A percentile compares a stretch with the other conserved stretches of the same genome.
Conservation (phyloP, 2,797 vertebrate species). For the Paratrypauchen microcephalus region DNA sequence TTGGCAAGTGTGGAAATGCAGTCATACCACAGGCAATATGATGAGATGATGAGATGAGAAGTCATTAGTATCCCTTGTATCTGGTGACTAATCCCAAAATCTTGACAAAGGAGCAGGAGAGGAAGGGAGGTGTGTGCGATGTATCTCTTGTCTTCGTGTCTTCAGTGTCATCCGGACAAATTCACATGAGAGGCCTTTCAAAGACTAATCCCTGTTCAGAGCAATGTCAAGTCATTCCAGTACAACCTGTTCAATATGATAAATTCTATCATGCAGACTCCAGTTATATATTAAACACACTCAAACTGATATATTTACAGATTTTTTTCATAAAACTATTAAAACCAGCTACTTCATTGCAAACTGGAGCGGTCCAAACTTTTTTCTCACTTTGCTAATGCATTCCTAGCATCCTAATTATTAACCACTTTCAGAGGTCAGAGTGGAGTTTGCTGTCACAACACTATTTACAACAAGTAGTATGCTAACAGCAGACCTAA, state of each 20-base stretch:
- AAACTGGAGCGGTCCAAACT: too few species aligned
- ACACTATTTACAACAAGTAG: too few species aligned
- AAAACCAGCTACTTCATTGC: too few species aligned
- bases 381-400: too few species aligned
- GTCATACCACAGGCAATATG: slow-evolving; percentile 64
- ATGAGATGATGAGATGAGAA: slow-evolving; percentile 75
- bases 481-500: too few species aligned
- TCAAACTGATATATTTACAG: too few species aligned
- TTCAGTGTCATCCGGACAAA: slow-evolving; percentile 33
- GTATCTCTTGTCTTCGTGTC: slow-evolving; percentile 31
- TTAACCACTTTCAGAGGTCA: too few species aligned
- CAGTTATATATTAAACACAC: neutral
- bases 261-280: neutral
- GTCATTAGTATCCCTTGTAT: slow-evolving; percentile 69
- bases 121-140: slow-evolving; percentile 28
- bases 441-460: too few species aligned
- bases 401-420: too few species aligned
- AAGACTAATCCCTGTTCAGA: slow-evolving; percentile 45
- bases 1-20: slow-evolving; percentile 69
- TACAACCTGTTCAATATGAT: slow-evolving; percentile 28
- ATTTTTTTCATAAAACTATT: too few species aligned
- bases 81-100: slow-evolving; percentile 74
- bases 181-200: slow-evolving; percentile 42
- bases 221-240: slow-evolving; percentile 38
- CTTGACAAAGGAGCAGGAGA: slow-evolving; percentile 52